phyloP scores from a whole-genome alignment of 1,140 invertebrate species.

The Leptoteleia sp. region DNA sequence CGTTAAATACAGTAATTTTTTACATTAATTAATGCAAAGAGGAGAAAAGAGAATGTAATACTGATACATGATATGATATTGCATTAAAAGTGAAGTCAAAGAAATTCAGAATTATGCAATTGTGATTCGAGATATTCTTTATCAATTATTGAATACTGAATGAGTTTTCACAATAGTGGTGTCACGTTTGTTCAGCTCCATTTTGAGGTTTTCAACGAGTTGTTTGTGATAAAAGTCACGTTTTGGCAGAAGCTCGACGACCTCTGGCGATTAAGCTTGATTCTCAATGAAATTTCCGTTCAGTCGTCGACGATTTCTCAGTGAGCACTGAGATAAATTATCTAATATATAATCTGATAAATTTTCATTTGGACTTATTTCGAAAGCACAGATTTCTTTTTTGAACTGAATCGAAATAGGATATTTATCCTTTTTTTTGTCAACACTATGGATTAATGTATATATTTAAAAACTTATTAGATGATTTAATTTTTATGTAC shows the following conservation, averaged over 20 bases:
- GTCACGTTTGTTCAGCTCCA: slow-evolving; percentile 26
- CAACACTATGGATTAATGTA: too few relatives aligned
- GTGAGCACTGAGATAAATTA: slow-evolving; percentile 3
- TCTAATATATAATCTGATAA: slow-evolving; percentile 17
- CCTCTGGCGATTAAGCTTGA: slow-evolving; percentile 4
- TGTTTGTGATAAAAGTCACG: slow-evolving; percentile 39
- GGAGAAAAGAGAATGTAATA: not conserved
- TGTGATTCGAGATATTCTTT: slow-evolving; percentile 28
- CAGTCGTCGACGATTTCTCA: slow-evolving; percentile 14
- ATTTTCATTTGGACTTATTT: slow-evolving; percentile 4
- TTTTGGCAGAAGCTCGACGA: slow-evolving; percentile 10
- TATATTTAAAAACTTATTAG: too few relatives aligned
- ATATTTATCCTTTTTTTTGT: too few relatives aligned
- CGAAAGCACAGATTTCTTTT: too few relatives aligned
- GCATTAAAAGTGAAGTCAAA: slow-evolving; percentile 24
- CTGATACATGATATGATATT: too few relatives aligned
- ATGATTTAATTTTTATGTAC: too few relatives aligned
- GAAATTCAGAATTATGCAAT: slow-evolving; percentile 39
- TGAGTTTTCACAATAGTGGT: slow-evolving; percentile 34
- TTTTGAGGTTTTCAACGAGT: slow-evolving; percentile 6
- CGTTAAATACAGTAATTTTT: too few relatives aligned
- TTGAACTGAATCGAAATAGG: too few relatives aligned
- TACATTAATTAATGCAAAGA: too few relatives aligned
- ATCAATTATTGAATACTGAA: slow-evolving; percentile 35
- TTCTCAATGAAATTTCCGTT: slow-evolving; percentile 29